These are phyloP conservation scores for Myopa tessellatipennis DNA, from an alignment of 2,888 invertebrate genomes.

Conservation along the genomic window DNA sequence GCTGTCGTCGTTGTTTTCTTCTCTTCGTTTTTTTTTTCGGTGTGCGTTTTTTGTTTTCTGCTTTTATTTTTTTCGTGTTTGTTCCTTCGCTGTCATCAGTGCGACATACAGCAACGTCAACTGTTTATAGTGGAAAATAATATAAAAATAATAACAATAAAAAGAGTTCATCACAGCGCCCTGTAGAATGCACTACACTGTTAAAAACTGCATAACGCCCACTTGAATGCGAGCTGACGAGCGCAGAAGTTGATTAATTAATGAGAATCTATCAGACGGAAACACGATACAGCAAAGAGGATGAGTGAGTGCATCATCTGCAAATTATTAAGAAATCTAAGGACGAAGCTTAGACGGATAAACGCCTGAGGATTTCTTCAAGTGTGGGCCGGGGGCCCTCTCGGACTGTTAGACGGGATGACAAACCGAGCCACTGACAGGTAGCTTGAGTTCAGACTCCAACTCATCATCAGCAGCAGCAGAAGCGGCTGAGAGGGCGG, in stretches of 20 bases:
- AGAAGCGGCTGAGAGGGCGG: background rate
- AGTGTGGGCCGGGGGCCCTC: background rate
- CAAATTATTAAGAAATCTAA: too few species aligned
- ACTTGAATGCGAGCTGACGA: background rate
- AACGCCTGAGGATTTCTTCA: background rate
- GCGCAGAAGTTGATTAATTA: background rate
- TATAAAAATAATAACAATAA: slow-evolving; percentile 8
- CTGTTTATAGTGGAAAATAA: slow-evolving; percentile 1
- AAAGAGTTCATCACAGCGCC: background rate
- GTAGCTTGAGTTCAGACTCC: background rate
- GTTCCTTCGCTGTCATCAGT: slow-evolving; percentile 20
- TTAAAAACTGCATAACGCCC: background rate
- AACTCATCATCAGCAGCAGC: background rate
- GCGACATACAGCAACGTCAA: slow-evolving; percentile 27
- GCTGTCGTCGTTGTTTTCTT: background rate
- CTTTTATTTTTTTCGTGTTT: background rate
- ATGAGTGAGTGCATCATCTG: too few species aligned
- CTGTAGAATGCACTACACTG: background rate
- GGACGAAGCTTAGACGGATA: too few species aligned
- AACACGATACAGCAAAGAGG: too few species aligned
- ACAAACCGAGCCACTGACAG: slow-evolving; percentile 9
- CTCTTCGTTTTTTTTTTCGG: too few species aligned
- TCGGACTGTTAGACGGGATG: background rate
- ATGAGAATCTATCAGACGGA: background rate
- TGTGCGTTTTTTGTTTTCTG: too few species aligned